Conservation (phyloP, 2,113 vertebrate species). For the Pipa parva region DNA sequence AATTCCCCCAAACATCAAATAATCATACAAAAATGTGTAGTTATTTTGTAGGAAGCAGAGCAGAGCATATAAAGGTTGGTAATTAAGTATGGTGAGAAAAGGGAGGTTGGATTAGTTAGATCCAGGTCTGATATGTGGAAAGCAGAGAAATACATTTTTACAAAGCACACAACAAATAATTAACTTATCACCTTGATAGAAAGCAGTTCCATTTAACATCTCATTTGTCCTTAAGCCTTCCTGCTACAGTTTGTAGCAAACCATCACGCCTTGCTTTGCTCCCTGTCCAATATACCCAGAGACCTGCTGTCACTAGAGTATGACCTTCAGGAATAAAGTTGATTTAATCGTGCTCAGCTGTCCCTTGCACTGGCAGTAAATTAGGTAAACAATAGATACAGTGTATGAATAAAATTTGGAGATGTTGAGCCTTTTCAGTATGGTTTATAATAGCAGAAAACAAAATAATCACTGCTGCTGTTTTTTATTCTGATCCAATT, state of each 20-base stretch:
- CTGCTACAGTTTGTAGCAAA: neutral
- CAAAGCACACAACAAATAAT: neutral
- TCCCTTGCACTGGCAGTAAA: constrained; percentile 21
- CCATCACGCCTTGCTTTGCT: neutral
- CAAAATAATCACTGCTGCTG: neutral
- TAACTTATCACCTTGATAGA: neutral
- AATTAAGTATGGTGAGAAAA: too few species aligned
- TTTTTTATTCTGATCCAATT: too few species aligned
- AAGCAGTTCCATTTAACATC: neutral
- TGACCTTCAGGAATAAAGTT: constrained; percentile 2
- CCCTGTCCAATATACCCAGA: neutral
- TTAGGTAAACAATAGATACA: constrained; percentile 28
- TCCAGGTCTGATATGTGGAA: too few species aligned
- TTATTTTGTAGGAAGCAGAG: too few species aligned
- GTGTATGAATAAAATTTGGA: neutral
- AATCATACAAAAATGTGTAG: too few species aligned
- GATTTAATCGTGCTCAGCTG: constrained; percentile 21
- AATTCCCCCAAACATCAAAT: too few species aligned
- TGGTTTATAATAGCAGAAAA: neutral
- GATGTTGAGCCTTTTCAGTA: neutral
- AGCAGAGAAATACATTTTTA: neutral
- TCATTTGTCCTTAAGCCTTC: neutral
- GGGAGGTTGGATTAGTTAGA: too few species aligned
- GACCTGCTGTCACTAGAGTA: constrained; percentile 5
- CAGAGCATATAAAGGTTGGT: too few species aligned